A percentile compares a stretch with the other conserved stretches of the same genome.
Conservation (phyloP, 92 coral and sea anemone genomes). For the Pocillopora grandis region DNA sequence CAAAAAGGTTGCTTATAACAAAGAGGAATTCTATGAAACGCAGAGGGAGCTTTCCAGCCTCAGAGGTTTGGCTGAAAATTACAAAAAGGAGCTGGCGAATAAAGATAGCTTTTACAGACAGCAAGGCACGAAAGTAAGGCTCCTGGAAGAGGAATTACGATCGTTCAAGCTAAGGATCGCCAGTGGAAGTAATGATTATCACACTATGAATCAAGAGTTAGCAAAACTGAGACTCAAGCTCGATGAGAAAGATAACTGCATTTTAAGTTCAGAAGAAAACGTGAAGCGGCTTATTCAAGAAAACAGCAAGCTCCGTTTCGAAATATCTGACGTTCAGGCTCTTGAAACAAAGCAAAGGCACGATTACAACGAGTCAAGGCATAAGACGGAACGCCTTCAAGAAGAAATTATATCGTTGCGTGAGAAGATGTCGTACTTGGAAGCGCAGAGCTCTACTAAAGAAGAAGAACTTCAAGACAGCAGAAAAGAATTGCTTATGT, state of each 20-base stretch:
- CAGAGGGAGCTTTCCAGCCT: constrained; percentile 39
- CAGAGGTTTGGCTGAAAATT: constrained; percentile 22
- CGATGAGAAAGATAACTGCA: constrained; percentile 56
- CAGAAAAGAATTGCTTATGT: constrained; percentile 35
- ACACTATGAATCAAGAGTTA: constrained; percentile 32
- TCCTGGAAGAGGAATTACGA: constrained; percentile 46
- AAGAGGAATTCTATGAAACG: constrained; percentile 40
- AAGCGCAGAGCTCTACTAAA: constrained; percentile 53
- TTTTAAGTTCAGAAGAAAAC: constrained; percentile 53
- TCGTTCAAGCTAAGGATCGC: constrained; percentile 33
- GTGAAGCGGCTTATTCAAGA: constrained; percentile 51
- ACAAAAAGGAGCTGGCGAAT: constrained; percentile 48
- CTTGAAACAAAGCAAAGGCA: constrained; percentile 59
- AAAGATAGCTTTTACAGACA: constrained; percentile 29
- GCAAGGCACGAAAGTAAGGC: constrained; percentile 20
- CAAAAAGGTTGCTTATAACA: constrained; percentile 22
- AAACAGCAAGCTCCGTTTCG: constrained; percentile 60
- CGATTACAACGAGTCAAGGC: constrained; percentile 50
- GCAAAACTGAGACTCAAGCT: constrained; percentile 38
- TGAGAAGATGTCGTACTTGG: constrained; percentile 58
- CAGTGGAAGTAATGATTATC: constrained; percentile 29
- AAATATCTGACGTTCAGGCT: constrained; percentile 50
- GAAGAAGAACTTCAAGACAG: constrained; percentile 64
- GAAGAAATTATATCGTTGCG: constrained; percentile 59
- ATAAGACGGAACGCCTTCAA: constrained; percentile 55